Base-by-base conservation (phyloP, 1,140 invertebrate genomes). In the Mesaphorura yosii region DNA sequence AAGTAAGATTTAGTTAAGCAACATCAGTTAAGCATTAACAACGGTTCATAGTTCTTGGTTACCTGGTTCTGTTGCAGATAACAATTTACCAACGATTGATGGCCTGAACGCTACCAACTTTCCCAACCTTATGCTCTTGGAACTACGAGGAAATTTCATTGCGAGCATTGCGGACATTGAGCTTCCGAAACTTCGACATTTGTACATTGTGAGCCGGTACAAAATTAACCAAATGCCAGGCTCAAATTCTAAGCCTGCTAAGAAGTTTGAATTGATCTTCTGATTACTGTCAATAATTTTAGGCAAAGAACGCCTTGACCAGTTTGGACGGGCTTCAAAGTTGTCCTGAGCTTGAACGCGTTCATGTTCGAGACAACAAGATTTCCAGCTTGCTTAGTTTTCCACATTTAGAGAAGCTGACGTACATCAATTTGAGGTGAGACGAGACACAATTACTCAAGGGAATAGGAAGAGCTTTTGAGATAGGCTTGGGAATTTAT, bases 371-470 rank as follows among this genome's bases (percentile, higher is more conserved):
- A 2, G 31, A 55, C 3, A 55, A 55, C 25, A 17, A 31, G 20
- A 50, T 55, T 41, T 22, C 22, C 3, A n/a, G 44, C 12, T 22
- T 55, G 2, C 37, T 17, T 10, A 48, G 28, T 50, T 55, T 51
- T 19, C 47, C 46, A 15, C 3, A 7, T 4, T 6, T 50, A 17
- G 53, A 49, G 26, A 49, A 55, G 15, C 26, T 55, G 28, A 42
- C 41, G 27, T 55, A 55, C 29, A 22, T 55, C 10, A 55, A 55
- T 50, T 26, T 55, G 23, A 49, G 53, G 53, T 55, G 20, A 44
- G 14, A 15, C 31, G 3, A 48, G 3, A 19, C 22, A 15, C 10
- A 23, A 38, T 17, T 34, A 25, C 25, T n/a, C 3, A 4, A 51
- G 6, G 7, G 37, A 17, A 5, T 10, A 10, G 31, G 10, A 10